A percentile compares a stretch with the other conserved stretches of the same genome.
phyloP scores from a whole-genome alignment of 1,140 invertebrate genomes.

The Andrena cerasifolii region DNA sequence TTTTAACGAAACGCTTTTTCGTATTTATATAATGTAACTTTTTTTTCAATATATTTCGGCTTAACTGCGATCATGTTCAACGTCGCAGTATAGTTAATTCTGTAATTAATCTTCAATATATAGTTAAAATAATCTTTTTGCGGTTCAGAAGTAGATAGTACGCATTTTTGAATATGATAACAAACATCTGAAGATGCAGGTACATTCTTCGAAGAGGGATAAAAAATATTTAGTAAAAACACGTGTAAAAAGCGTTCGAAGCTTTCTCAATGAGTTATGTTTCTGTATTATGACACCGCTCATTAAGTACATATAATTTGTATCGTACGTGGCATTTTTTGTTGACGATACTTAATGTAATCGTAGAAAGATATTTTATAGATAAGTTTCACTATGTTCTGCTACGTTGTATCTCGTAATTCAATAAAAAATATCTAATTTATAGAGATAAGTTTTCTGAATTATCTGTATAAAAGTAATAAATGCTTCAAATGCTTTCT shows the following conservation, averaged over 20 bases:
- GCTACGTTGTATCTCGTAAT: neutral
- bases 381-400: neutral
- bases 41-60: neutral
- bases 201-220: too few species aligned
- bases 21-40: neutral
- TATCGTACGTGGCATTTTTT: neutral
- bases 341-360: neutral
- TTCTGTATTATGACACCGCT: neutral
- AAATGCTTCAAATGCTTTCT: too few species aligned
- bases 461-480: too few species aligned
- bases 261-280: neutral
- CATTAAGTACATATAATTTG: neutral
- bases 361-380: neutral
- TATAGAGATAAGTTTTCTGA: too few species aligned
- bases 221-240: neutral
- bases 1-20: neutral
- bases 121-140: neutral
- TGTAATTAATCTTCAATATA: neutral
- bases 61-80: neutral
- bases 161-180: neutral
- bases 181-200: neutral
- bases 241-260: constrained; percentile 5
- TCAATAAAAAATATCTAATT: too few species aligned
- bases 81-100: neutral
- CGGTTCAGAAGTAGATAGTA: neutral